Conservation (phyloP, 2,888 invertebrate species). For the Thumatha senex region DNA sequence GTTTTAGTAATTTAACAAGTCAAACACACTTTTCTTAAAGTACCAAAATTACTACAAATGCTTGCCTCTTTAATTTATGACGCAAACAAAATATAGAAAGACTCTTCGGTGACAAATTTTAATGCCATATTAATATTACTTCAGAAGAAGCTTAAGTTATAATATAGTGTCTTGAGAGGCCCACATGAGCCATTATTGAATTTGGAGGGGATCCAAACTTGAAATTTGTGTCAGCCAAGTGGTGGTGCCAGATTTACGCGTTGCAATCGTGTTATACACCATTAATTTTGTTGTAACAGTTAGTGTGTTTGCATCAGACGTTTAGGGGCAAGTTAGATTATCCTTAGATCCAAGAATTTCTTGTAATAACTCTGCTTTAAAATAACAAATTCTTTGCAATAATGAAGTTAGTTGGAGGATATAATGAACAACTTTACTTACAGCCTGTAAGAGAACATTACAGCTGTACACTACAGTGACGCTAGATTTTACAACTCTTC, state of each 20-base stretch:
- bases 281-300: conserved; percentile 44
- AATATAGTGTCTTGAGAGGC: conserved; percentile 57
- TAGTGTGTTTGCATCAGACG: conserved; percentile 17
- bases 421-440: too few relatives aligned
- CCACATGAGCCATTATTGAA: conserved; percentile 65
- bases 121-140: conserved; percentile 28
- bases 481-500: too few relatives aligned
- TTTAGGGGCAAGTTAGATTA: background rate
- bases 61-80: background rate
- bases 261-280: conserved; percentile 42
- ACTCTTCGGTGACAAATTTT: conserved; percentile 22
- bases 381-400: too few relatives aligned
- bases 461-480: too few relatives aligned
- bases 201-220: conserved; percentile 65
- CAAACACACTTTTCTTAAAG: too few relatives aligned
- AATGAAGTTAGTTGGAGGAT: too few relatives aligned
- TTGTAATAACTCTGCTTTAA: too few relatives aligned
- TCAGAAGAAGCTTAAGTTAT: conserved; percentile 24
- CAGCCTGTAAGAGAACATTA: too few relatives aligned
- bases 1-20: too few relatives aligned
- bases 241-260: conserved; percentile 64
- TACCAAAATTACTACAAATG: background rate
- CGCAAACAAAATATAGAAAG: background rate
- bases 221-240: conserved; percentile 67
- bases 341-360: too few relatives aligned